Conservation (phyloP, 2,888 invertebrate species). For the Amitus sp. region DNA sequence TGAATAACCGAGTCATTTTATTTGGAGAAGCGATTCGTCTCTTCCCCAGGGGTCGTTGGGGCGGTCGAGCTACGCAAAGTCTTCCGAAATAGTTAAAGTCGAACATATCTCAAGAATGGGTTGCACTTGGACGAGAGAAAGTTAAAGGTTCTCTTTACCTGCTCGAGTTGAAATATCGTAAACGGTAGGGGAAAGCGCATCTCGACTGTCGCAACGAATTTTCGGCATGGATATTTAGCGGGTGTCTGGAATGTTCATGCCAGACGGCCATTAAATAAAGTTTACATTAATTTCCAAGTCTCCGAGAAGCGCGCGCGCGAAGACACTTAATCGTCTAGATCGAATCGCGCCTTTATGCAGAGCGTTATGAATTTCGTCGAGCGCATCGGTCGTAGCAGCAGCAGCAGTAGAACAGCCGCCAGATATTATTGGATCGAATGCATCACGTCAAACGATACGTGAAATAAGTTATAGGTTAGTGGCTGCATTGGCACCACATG, state of each 20-base stretch:
- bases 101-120: conserved; percentile 44
- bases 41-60: conserved; percentile 53
- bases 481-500: conserved; percentile 66
- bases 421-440: conserved; percentile 67
- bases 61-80: conserved; percentile 42
- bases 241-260: conserved; percentile 21
- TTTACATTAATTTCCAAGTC: conserved; percentile 33
- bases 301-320: conserved; percentile 41
- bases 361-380: conserved; percentile 54
- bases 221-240: conserved; percentile 7
- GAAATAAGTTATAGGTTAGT: conserved; percentile 67
- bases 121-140: conserved; percentile 21
- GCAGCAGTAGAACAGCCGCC: conserved; percentile 45
- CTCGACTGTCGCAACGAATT: not conserved
- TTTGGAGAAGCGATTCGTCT: conserved; percentile 64
- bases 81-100: conserved; percentile 45
- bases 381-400: conserved; percentile 41
- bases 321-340: conserved; percentile 59
- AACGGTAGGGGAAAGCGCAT: too few species aligned
- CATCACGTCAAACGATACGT: conserved; percentile 67
- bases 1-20: conserved; percentile 65
- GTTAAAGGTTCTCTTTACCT: conserved; percentile 36
- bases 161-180: conserved; percentile 45
- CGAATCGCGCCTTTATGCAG: conserved; percentile 50
- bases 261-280: conserved; percentile 32